Conservation (phyloP, 1,140 invertebrate genomes). For the Ceratitis capitata region DNA sequence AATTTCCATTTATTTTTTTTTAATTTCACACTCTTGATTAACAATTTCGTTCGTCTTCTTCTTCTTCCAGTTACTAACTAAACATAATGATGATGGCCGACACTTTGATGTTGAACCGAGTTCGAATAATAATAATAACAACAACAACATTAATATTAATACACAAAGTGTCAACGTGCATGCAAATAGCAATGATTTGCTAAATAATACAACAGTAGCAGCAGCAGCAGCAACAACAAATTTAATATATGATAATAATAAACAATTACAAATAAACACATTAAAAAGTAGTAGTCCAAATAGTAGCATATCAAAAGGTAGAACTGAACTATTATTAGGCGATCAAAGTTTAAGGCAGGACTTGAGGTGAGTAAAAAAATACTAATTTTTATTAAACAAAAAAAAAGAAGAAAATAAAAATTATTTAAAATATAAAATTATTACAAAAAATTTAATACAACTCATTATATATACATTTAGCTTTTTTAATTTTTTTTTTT, state of each 20-base stretch:
- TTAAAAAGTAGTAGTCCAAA: conserved; percentile 57
- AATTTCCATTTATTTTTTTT: background rate
- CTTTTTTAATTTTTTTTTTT: background rate
- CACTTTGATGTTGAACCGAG: conserved; percentile 51
- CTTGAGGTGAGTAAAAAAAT: conserved; percentile 50
- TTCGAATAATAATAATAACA: too few relatives aligned
- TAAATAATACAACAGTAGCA: background rate
- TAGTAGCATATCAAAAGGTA: conserved; percentile 66
- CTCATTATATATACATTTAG: too few relatives aligned
- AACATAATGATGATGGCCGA: conserved; percentile 56
- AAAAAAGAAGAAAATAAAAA: too few relatives aligned
- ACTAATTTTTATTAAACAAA: background rate
- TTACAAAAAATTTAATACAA: too few relatives aligned
- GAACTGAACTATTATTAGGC: conserved; percentile 64
- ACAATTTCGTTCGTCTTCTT: too few relatives aligned
- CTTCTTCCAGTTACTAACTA: conserved; percentile 57
- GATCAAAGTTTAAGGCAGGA: conserved; percentile 61
- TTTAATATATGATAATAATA: conserved; percentile 40
- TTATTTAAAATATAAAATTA: background rate
- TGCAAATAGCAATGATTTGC: conserved; percentile 40
- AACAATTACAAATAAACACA: conserved; percentile 41
- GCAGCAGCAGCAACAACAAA: conserved; percentile 4
- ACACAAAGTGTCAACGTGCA: background rate
- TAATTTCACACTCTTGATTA: background rate
- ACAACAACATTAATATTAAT: conserved; percentile 23